These are phyloP conservation scores for Rissa tridactyla DNA, from an alignment of 2,113 vertebrate genomes.

Conservation along the genomic window DNA sequence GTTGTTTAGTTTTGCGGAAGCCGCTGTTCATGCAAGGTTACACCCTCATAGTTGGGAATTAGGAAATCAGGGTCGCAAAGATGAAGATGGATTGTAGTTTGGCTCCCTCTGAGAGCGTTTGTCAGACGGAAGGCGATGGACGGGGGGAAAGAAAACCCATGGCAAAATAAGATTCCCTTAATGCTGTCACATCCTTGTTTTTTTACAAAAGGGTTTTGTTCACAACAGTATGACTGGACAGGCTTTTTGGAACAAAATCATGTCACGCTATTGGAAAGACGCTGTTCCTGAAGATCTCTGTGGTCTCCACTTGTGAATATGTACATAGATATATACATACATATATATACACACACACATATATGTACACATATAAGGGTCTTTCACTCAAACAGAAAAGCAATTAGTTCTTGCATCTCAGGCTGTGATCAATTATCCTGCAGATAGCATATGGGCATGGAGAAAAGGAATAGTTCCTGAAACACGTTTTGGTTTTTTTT, in stretches of 20 bases:
- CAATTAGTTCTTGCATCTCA: neutral
- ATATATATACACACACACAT: neutral
- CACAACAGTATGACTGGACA: neutral
- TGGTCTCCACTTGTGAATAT: neutral
- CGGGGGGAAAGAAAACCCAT: neutral
- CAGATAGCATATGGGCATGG: neutral
- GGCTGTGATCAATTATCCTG: neutral
- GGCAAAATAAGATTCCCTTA: neutral
- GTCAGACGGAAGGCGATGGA: neutral
- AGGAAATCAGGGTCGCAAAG: neutral
- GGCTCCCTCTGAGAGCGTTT: neutral
- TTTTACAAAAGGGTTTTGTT: neutral
- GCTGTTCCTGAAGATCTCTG: neutral
- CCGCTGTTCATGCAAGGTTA: neutral
- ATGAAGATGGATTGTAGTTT: neutral
- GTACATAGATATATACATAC: too few species aligned
- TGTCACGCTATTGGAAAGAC: neutral
- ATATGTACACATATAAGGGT: too few species aligned
- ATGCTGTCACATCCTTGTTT: neutral
- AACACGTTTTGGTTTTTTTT: rapidly evolving
- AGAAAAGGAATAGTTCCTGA: neutral
- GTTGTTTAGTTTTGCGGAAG: neutral
- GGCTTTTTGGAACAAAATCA: neutral
- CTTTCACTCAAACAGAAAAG: neutral
- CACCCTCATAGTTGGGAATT: neutral